A percentile compares a stretch with the other conserved stretches of the same genome.
phyloP scores from a whole-genome alignment of 2,113 vertebrate genomes.

The Orthonyx spaldingii region DNA sequence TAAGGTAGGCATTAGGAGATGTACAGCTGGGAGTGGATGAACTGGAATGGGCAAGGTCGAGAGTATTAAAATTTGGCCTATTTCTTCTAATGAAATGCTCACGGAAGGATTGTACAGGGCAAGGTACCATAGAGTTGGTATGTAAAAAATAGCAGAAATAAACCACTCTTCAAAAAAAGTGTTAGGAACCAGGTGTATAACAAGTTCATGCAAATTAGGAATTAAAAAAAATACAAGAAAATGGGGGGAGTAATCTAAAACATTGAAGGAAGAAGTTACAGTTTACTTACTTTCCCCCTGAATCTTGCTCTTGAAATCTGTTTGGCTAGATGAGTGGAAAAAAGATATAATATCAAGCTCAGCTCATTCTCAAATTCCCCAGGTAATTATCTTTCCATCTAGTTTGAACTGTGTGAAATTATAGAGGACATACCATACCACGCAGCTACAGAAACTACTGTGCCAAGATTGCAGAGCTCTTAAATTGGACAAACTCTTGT shows the following conservation, averaged over 20 bases:
- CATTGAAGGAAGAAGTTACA: neutral
- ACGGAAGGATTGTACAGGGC: neutral
- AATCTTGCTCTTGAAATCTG: neutral
- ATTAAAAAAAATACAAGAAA: neutral
- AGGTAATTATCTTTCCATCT: neutral
- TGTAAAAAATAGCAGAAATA: neutral
- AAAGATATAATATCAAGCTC: neutral
- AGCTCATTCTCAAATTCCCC: neutral
- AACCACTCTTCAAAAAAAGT: neutral
- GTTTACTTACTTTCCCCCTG: neutral
- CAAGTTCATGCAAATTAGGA: neutral
- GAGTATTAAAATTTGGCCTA: slow-evolving; percentile 55
- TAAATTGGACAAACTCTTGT: neutral
- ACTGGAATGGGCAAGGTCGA: slow-evolving; percentile 42
- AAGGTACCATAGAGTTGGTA: neutral
- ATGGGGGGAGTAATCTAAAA: neutral
- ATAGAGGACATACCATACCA: neutral
- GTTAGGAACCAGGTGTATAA: neutral
- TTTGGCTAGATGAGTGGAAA: neutral
- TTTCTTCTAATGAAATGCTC: slow-evolving; percentile 13
- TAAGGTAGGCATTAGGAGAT: slow-evolving; percentile 12
- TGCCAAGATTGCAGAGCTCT: neutral
- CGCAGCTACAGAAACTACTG: neutral
- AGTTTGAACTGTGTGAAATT: neutral
- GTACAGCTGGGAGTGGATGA: slow-evolving; percentile 16